Evolutionary conservation across 2,113 vertebrate species (phyloP).

Genomic region (Lagopus leucura): DNA sequence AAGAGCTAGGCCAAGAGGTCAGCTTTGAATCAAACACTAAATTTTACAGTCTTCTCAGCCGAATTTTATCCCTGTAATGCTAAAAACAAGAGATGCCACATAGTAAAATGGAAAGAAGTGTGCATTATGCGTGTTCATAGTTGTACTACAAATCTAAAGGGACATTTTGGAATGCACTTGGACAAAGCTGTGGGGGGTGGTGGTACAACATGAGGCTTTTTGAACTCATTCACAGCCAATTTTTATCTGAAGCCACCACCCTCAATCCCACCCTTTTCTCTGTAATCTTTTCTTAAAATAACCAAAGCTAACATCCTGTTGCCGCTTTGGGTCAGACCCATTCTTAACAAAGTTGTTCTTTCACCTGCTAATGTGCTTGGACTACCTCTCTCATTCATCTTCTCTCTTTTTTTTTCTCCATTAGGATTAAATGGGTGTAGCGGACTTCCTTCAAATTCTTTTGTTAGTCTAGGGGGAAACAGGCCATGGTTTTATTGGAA

Average conservation of each 20-base stretch:
- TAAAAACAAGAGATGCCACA: not conserved
- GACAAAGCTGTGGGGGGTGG: not conserved
- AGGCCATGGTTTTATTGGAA: not conserved
- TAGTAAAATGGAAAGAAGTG: not conserved
- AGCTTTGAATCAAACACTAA: not conserved
- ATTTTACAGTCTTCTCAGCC: not conserved
- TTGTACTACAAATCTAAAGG: not conserved
- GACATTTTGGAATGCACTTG: not conserved
- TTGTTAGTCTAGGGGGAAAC: not conserved
- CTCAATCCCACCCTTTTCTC: slow-evolving; percentile 41
- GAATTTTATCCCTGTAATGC: not conserved
- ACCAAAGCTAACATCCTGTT: not conserved
- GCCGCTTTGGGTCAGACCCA: not conserved
- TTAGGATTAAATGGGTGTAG: slow-evolving; percentile 5
- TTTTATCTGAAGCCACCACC: slow-evolving; percentile 3
- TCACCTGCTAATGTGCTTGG: not conserved
- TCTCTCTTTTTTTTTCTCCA: not conserved
- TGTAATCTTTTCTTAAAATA: slow-evolving; percentile 11
- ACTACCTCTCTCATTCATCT: not conserved
- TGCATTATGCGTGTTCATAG: not conserved
- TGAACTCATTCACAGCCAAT: not conserved
- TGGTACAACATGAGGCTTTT: not conserved
- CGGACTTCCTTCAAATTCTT: not conserved
- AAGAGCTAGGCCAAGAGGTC: not conserved
- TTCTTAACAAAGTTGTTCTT: slow-evolving; percentile 11